Evolutionary conservation across 2,888 invertebrate species (phyloP), one percentile per base, ranked within the genome.

Genomic region (Smittia aterrima): DNA sequence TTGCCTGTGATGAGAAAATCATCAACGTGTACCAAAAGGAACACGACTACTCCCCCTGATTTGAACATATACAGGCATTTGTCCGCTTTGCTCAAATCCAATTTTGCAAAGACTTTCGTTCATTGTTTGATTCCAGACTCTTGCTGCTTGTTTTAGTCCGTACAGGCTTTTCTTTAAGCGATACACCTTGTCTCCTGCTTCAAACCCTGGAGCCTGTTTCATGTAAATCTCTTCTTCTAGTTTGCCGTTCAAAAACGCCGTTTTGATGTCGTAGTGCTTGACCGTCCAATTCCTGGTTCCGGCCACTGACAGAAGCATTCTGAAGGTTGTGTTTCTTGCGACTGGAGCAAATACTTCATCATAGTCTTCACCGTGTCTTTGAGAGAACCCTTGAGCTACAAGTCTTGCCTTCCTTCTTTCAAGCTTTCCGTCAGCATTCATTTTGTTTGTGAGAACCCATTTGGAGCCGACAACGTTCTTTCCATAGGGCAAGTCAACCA

Each of bases 271-370:
- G 40, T 76, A 64, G 53, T 77, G 77, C 22, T 75, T 75, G 4
- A 78, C 72, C 16, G 75, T 75, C 22, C 77, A 74, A 3, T 75
- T 64, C 0, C 68, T 11, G 16, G 1, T 22, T 40, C 67, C 67
- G 1, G 40, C 40, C 3, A 53, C 16, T n/a, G 68, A 47, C 1
- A 70, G 25, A 7, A 70, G n/a, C 16, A 70, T 9, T 9, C 68
- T 22, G 4, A 70, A 16, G 3, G 68, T 70, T 4, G 25, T n/a
- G 4, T 2, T 9, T 76, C 76, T 77, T 11, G 77, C 78, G 0
- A 80, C 79, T n/a, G 79, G 79, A 54, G 79, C 78, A 72, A 79
- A 81, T 0, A 79, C 79, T 74, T 80, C 78, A 25, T 78, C 75
- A 75, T 79, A 80, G 75, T 79, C 79, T 38, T 77, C 73, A 6